A percentile compares a stretch with the other conserved stretches of the same genome.
phyloP scores from a whole-genome alignment of 2,888 invertebrate species.

The Chloroclystis v-ata region DNA sequence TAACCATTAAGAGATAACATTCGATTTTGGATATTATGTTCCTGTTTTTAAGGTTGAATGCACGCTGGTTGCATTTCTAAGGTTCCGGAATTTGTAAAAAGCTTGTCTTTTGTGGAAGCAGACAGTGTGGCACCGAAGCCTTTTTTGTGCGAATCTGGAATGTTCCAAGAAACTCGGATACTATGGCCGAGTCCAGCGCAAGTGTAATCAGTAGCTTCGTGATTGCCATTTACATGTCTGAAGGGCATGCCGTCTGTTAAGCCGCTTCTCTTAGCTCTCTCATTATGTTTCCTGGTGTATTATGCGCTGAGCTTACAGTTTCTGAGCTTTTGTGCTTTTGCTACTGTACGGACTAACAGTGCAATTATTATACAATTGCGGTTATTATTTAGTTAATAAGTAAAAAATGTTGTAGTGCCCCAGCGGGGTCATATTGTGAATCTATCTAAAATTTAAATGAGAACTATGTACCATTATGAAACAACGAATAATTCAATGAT shows the following conservation, averaged over 20 bases:
- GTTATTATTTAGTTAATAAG: no score
- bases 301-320: background rate
- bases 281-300: conserved; percentile 2
- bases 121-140: conserved; percentile 72
- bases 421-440: no score
- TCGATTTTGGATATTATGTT: conserved; percentile 38
- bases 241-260: conserved; percentile 19
- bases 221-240: conserved; percentile 31
- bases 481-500: no score
- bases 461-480: no score
- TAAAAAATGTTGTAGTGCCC: no score
- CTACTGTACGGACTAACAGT: no score
- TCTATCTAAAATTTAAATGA: no score
- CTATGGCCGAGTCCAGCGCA: conserved; percentile 26
- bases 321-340: background rate
- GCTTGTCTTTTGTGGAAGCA: conserved; percentile 66
- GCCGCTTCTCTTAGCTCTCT: conserved; percentile 2
- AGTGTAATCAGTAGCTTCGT: conserved; percentile 28
- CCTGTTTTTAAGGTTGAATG: conserved; percentile 41
- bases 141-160: conserved; percentile 59
- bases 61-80: conserved; percentile 60
- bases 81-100: conserved; percentile 63
- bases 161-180: conserved; percentile 61
- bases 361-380: no score
- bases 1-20: conserved; percentile 36